Percentiles rank a stretch among this genome's conserved stretches.
Conservation (phyloP, 1,140 invertebrate genomes). For the Tetramorium alpestre region DNA sequence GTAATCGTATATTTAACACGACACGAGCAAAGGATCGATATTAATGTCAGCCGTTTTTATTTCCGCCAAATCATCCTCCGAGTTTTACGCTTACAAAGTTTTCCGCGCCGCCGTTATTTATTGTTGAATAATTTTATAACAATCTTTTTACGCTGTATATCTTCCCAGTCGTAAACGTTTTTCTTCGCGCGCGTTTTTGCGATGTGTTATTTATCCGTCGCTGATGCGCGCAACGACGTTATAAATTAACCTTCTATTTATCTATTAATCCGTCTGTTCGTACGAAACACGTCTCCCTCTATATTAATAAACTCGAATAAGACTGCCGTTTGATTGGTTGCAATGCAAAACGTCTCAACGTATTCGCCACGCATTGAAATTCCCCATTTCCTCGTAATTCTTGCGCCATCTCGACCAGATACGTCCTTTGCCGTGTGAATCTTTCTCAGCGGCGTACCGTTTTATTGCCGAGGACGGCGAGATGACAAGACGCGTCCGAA, state of each 20-base stretch:
- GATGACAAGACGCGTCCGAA: not conserved
- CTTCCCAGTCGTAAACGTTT: not conserved
- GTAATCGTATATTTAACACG: slow-evolving; percentile 19
- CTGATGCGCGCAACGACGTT: slow-evolving; percentile 3
- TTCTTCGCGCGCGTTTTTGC: not conserved
- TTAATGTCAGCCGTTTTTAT: slow-evolving; percentile 27
- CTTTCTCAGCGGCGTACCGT: not conserved
- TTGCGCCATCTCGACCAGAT: not conserved
- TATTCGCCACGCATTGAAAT: not conserved
- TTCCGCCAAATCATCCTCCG: slow-evolving; percentile 9
- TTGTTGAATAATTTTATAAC: slow-evolving; percentile 29
- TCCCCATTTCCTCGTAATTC: not conserved
- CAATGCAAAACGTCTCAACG: not conserved
- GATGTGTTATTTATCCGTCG: slow-evolving; percentile 3
- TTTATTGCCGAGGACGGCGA: slow-evolving; percentile 18
- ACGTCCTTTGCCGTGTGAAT: not conserved
- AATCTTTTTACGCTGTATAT: slow-evolving; percentile 23
- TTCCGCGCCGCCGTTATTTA: slow-evolving; percentile 19
- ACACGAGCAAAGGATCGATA: not conserved
- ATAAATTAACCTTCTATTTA: slow-evolving; percentile 24
- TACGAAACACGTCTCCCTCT: not conserved
- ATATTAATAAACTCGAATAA: not conserved
- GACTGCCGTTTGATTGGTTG: not conserved
- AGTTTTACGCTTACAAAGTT: slow-evolving; percentile 6
- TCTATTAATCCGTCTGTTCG: slow-evolving; percentile 7